Percentiles rank a stretch among this genome's conserved stretches.
Conservation (phyloP, 2,888 invertebrate species). For the Atrina japonica region DNA sequence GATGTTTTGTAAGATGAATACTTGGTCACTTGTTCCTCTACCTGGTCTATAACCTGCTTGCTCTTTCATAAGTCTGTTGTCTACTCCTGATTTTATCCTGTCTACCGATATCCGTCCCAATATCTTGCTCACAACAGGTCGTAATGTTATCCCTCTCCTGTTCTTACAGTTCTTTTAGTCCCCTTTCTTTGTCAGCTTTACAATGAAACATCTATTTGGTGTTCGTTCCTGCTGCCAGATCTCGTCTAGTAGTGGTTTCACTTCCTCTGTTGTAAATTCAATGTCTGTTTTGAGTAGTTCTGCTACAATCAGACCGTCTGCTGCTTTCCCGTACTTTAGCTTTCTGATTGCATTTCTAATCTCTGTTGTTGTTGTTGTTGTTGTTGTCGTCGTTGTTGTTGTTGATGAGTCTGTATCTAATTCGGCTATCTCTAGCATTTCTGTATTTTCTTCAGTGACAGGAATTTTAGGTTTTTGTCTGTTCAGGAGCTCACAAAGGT, state of each 20-base stretch:
- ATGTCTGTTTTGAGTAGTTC: conserved; percentile 4
- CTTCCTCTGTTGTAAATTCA: conserved; percentile 12
- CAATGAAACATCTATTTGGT: not conserved
- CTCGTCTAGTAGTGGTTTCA: not conserved
- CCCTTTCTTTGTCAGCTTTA: conserved; percentile 4
- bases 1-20: no score
- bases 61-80: not conserved
- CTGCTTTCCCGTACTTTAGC: conserved; percentile 2
- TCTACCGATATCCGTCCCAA: conserved; percentile 5
- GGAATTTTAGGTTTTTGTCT: conserved; percentile 8
- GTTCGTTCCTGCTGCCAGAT: conserved; percentile 2
- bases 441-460: conserved; percentile 4
- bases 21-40: no score
- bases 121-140: conserved; percentile 1
- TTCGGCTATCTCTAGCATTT: not conserved
- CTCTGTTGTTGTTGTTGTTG: no score
- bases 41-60: conserved; percentile 1
- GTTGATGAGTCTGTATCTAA: not conserved
- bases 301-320: not conserved
- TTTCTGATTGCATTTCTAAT: conserved; percentile 4
- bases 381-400: no score
- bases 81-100: conserved; percentile 7
- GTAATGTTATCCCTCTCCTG: conserved; percentile 6
- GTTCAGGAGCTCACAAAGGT: no score
- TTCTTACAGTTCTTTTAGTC: not conserved